Evolutionary conservation across 2,888 invertebrate species (phyloP).

Genomic region (Mesochorus sp.): DNA sequence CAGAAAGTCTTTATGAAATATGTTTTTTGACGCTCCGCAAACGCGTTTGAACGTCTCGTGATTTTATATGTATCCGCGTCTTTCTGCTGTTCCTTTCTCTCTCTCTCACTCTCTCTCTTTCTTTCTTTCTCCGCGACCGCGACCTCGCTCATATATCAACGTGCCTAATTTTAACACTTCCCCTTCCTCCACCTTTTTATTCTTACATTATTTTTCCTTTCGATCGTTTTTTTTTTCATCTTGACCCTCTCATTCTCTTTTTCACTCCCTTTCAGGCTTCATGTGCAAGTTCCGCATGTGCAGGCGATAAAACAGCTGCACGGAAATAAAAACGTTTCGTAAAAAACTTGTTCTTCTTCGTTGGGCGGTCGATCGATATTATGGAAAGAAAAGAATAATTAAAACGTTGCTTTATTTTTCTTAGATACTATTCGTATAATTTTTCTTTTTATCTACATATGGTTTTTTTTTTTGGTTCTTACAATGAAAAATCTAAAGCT

Average conservation of each 20-base stretch:
- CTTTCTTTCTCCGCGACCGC: constrained; percentile 9
- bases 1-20: constrained; percentile 45
- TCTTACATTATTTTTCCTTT: constrained; percentile 13
- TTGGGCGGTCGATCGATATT: neutral
- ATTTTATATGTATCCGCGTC: constrained; percentile 23
- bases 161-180: constrained; percentile 55
- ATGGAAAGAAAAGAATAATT: constrained; percentile 18
- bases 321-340: constrained; percentile 24
- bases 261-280: constrained; percentile 37
- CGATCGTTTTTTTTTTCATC: constrained; percentile 20
- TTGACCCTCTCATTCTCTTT: neutral
- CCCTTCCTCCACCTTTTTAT: constrained; percentile 29
- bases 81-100: neutral
- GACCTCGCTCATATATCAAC: constrained; percentile 56
- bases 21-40: constrained; percentile 32
- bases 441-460: constrained; percentile 49
- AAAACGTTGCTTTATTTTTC: constrained; percentile 10
- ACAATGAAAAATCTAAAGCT: constrained; percentile 65
- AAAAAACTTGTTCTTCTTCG: constrained; percentile 7
- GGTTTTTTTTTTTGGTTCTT: constrained; percentile 16
- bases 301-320: constrained; percentile 34
- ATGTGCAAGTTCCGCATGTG: constrained; percentile 26
- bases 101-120: neutral
- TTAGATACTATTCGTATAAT: constrained; percentile 24
- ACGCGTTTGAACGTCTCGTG: constrained; percentile 32